Evolutionary conservation across 2,797 vertebrate genomes (phyloP), one percentile per base, ranked within the genome.

Genomic region (Chelidonichthys spinosus): DNA sequence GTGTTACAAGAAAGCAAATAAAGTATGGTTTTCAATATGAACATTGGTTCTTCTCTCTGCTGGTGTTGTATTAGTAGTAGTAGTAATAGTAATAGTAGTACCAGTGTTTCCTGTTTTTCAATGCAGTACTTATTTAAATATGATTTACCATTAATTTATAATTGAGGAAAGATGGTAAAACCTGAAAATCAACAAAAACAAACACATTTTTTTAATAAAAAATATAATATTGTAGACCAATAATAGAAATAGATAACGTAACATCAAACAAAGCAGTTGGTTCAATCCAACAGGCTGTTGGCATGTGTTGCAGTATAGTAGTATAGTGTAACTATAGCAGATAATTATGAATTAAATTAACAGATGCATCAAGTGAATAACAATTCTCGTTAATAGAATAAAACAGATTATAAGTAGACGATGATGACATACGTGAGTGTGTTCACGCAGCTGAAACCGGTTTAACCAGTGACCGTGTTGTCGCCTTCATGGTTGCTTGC

Each of bases 11-110:
- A 61, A 67, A 53, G 55, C 37, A 5, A 85, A 87, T 81, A 79
- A 84, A 85, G 50, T 73, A 82, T 70, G 50, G 0, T 50, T 65
- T 73, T 37, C 6, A 64, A 70, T 49, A 25, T 36, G 3, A 67
- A 59, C 2, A 0, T 25, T n/a, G 46, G 1, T 10, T 55, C 15
- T 3, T 47, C 13, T n/a, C 8, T 53, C 55, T 58, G 7, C 7
- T 71, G 32, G 2, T 58, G 52, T 59, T 17, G 4, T 10, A 50
- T 1, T 50, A 50, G 0, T n/a, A 47, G 7, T 44, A 44, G 13
- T 44, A 44, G 11, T 44, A 15, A 0, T 44, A 44, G 14, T 44
- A 14, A 5, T 15, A 6, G 43, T 15, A 14, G 13, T 44, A 44
- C 4, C 5, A 44, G 4, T 46, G 25, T 25, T 25, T 25, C 25